Percentiles rank a stretch among this genome's conserved stretches.
These are phyloP conservation scores for Muraenolepis orangiensis DNA, from an alignment of 2,797 vertebrate genomes.

Conservation along the genomic window DNA sequence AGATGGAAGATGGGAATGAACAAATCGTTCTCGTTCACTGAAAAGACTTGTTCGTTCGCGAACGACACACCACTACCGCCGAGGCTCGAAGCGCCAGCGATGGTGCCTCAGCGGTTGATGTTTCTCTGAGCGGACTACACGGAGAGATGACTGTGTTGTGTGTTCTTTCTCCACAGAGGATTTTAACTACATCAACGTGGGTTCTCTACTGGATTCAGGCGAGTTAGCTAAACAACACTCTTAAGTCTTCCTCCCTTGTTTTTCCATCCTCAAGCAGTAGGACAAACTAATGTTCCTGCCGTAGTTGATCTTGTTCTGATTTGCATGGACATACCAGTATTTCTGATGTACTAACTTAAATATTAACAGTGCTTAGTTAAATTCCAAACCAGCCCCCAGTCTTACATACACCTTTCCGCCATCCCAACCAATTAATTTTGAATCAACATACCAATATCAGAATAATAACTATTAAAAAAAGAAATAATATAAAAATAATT, in stretches of 20 bases:
- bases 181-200: background rate
- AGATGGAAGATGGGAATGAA: too few species aligned
- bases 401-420: background rate
- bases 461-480: background rate
- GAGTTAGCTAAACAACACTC: background rate
- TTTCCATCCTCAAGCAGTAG: background rate
- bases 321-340: too few species aligned
- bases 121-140: too few species aligned
- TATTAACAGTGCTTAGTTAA: background rate
- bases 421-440: background rate
- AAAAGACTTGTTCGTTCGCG: too few species aligned
- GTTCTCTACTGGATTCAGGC: background rate
- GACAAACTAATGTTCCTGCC: background rate
- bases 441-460: background rate
- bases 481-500: background rate
- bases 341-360: too few species aligned
- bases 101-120: too few species aligned
- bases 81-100: background rate
- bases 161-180: conserved; percentile 4
- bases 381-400: background rate
- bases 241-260: too few species aligned
- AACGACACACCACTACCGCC: too few species aligned
- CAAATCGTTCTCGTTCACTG: too few species aligned
- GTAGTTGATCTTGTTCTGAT: too few species aligned
- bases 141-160: too few species aligned